Evolutionary conservation across 2,113 vertebrate species (phyloP), one percentile per base, ranked within the genome.

Genomic region (Myotis yumanensis): DNA sequence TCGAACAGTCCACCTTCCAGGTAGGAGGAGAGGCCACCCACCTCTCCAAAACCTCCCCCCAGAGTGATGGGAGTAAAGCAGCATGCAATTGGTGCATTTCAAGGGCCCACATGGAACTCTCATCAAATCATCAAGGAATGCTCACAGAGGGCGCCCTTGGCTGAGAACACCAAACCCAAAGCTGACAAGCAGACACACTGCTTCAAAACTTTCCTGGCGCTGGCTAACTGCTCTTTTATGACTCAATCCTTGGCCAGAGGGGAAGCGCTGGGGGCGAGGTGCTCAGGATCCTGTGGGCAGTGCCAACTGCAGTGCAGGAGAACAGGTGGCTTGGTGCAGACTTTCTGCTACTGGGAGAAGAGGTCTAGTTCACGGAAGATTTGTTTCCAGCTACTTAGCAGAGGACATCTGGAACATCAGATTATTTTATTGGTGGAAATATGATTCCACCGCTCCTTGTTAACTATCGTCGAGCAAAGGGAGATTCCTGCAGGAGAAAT

Each of bases 231-330:
- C 43, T 90, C 48, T 30, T 46, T 85, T 20, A 5, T 59, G 8
- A 48, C 22, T 59, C 22, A 79, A 51, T 8, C n/a, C 12, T 11
- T 52, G 46, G 52, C 59, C 51, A 40, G 57, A 86, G 20, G 30
- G 80, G 32, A 75, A 32, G 25, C 1, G 1, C 75, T 16, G 46
- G 54, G 71, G 62, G 22, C 15, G 3, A 37, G 37, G 12, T 11
- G 22, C 22, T 48, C 14, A 20, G n/a, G 51, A n/a, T 15, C n/a
- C 72, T 14, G 2, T 3, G 11, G 48, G 15, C 2, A 51, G 15
- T n/a, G 57, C 52, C 16, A 25, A 23, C 12, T 20, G 1, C 7
- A 12, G 20, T 1, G 0, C 37, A 17, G 15, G 23, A 7, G 5
- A 7, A 14, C 35, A 7, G 30, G 14, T 22, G 79, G 18, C 66